Base-by-base conservation (phyloP, 2,888 invertebrate genomes). In the Tanytarsus gracilentus region DNA sequence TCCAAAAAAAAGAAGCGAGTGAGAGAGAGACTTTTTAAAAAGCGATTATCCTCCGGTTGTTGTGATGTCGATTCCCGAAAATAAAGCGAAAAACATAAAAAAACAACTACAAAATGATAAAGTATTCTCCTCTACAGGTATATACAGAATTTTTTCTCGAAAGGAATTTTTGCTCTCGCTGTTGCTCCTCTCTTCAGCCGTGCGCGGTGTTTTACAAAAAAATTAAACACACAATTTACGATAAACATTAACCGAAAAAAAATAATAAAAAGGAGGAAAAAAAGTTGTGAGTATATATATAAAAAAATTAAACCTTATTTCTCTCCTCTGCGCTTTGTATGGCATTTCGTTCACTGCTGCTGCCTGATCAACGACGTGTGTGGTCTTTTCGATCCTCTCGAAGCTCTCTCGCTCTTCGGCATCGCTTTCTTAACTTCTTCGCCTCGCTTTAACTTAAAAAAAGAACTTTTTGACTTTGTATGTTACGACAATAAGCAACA, bases 161-260 rank as follows among this genome's bases (percentile, higher is more conserved):
- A n/a, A n/a, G n/a, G n/a, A n/a, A n/a, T n/a, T n/a, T n/a, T n/a
- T n/a, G n/a, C n/a, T n/a, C n/a, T n/a, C n/a, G n/a, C n/a, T n/a
- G n/a, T n/a, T n/a, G n/a, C n/a, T n/a, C n/a, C n/a, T n/a, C n/a
- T n/a, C n/a, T n/a, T n/a, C n/a, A n/a, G n/a, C 58, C 44, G 27
- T 58, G 58, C 58, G 58, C 58, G 58, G 58, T 58, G 58, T 58
- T 58, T 48, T 58, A 58, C 58, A 58, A 58, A 58, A 58, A 58
- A 58, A 58, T 40, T 58, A 58, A 58, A 58, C 58, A 58, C 40
- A 58, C 58, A 58, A 58, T 58, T 58, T 58, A 58, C 58, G 58
- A 58, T 44, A 58, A 58, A 58, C 58, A 58, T 58, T 58, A 58
- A 58, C 58, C 58, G 48, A 58, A 58, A 50, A 56, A 48, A 25